phyloP scores from a whole-genome alignment of 2,888 invertebrate genomes.

The Cremastobaeus sp. region DNA sequence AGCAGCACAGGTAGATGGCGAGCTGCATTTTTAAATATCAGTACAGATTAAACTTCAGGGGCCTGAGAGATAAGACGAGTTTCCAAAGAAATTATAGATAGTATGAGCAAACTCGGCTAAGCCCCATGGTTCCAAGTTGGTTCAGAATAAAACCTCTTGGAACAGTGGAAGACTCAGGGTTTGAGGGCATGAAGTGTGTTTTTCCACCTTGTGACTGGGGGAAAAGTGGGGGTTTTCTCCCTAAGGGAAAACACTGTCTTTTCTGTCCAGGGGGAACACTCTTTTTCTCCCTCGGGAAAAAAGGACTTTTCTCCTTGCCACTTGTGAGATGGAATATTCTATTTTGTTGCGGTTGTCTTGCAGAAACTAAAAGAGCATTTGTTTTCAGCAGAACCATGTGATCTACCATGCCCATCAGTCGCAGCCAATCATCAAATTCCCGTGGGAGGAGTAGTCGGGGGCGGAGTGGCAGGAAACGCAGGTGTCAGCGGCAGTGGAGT shows the following conservation, averaged over 20 bases:
- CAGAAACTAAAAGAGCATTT: background rate
- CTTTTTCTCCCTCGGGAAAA: no score
- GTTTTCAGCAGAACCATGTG: conserved; percentile 86
- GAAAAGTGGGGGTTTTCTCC: no score
- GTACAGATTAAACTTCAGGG: conserved; percentile 29
- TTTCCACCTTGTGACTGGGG: no score
- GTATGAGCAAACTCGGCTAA: conserved; percentile 32
- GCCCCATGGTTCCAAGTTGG: no score
- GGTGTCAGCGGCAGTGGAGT: conserved; percentile 79
- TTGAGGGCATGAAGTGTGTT: no score
- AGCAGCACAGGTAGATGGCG: no score
- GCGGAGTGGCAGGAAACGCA: conserved; percentile 78
- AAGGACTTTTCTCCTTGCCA: background rate
- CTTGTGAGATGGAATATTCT: no score
- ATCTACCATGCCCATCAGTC: conserved; percentile 84
- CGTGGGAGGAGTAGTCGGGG: conserved; percentile 78
- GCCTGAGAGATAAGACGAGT: conserved; percentile 26
- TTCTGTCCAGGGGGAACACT: no score
- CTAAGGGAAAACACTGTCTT: no score
- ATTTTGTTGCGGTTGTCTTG: no score
- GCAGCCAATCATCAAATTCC: conserved; percentile 70
- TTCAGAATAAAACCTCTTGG: background rate
- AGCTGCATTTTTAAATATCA: conserved; percentile 41
- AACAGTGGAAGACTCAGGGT: no score
- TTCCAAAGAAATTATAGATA: conserved; percentile 35